Evolutionary conservation across 2,888 invertebrate genomes (phyloP).

Genomic region (Ditylenchus weischeri): DNA sequence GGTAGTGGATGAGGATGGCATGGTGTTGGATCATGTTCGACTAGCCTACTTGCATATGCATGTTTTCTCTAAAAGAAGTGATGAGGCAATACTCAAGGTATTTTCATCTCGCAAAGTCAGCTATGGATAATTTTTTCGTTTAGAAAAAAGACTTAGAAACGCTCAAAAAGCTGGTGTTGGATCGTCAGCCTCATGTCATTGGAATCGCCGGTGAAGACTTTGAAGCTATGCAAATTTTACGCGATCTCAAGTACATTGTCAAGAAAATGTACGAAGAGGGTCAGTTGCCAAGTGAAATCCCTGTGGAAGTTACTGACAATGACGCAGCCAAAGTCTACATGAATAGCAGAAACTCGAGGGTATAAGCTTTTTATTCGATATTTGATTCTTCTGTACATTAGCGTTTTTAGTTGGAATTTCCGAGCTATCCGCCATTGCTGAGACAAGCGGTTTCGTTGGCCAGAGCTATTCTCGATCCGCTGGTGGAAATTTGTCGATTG

Average conservation of each 20-base stretch:
- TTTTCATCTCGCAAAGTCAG: neutral
- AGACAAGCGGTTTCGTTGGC: conserved; percentile 90
- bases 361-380: conserved; percentile 8
- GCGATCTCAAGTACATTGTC: conserved; percentile 42
- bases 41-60: too few species aligned
- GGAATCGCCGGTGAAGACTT: conserved; percentile 79
- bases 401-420: conserved; percentile 42
- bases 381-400: neutral
- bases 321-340: conserved; percentile 86
- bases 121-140: conserved; percentile 12
- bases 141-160: conserved; percentile 44
- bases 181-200: conserved; percentile 87
- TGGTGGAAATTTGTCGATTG: conserved; percentile 90
- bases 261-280: conserved; percentile 66
- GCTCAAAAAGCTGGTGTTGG: conserved; percentile 70
- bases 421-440: conserved; percentile 72
- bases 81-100: neutral
- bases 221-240: conserved; percentile 63
- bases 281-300: conserved; percentile 76
- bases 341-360: conserved; percentile 69
- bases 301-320: conserved; percentile 51
- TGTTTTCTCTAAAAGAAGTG: too few species aligned
- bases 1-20: conserved; percentile 78
- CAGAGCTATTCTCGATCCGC: conserved; percentile 85
- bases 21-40: conserved; percentile 83